Percentiles rank a stretch among this genome's conserved stretches.
phyloP scores from a whole-genome alignment of 2,113 vertebrate genomes.

The Ondatra zibethicus region DNA sequence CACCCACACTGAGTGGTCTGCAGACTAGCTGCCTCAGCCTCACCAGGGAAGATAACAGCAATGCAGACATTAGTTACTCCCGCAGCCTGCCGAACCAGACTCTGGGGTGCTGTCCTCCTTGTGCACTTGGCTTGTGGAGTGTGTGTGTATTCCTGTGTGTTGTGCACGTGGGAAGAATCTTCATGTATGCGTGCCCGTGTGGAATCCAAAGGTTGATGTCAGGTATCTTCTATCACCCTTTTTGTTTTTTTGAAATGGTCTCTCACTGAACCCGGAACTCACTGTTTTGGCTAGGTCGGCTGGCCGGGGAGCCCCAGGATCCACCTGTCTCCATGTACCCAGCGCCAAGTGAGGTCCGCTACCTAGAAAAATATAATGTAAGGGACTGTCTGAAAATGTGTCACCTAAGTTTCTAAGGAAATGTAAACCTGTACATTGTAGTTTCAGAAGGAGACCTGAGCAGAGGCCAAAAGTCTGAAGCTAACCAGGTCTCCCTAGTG shows the following conservation, averaged over 20 bases:
- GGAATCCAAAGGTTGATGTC: background rate
- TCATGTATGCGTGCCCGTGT: background rate
- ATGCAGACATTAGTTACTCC: background rate
- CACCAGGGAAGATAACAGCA: background rate
- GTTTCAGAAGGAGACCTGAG: background rate
- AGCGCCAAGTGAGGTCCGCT: background rate
- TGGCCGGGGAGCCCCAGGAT: background rate
- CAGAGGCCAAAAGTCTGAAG: background rate
- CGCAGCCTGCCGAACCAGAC: background rate
- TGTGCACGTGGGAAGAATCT: background rate
- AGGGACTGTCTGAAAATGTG: background rate
- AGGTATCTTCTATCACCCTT: background rate
- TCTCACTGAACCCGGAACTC: background rate
- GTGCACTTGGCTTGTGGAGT: background rate
- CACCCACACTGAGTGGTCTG: background rate
- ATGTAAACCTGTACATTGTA: background rate
- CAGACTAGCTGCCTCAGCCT: background rate
- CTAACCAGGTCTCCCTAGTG: background rate
- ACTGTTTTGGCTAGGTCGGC: background rate
- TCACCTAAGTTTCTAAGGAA: slow-evolving; percentile 6
- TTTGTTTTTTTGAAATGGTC: background rate
- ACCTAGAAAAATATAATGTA: background rate
- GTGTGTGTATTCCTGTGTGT: background rate
- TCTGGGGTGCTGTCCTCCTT: background rate
- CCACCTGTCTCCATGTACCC: no score